phyloP scores from a whole-genome alignment of 2,113 vertebrate genomes.

The Dissostichus mawsoni region DNA sequence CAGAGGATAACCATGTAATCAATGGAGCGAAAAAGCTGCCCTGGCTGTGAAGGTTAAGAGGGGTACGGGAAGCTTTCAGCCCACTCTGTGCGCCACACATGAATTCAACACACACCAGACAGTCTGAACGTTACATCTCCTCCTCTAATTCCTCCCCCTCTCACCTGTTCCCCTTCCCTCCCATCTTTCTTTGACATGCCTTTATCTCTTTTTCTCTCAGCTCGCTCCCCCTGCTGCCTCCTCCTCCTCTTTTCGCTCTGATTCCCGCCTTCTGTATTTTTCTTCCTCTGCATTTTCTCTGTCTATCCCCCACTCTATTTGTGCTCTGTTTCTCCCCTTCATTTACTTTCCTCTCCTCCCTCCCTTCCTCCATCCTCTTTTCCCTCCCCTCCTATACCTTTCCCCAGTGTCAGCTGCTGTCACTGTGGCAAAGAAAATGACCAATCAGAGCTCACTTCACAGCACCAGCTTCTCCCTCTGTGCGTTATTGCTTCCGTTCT shows the following conservation, averaged over 20 bases:
- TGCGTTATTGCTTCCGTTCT: constrained; percentile 49
- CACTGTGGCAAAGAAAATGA: constrained; percentile 78
- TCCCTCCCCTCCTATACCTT: constrained; percentile 63
- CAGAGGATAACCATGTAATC: constrained; percentile 82
- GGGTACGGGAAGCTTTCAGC: constrained; percentile 66
- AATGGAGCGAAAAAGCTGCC: constrained; percentile 75
- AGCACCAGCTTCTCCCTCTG: constrained; percentile 56
- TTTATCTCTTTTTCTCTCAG: constrained; percentile 63
- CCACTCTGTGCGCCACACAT: constrained; percentile 57
- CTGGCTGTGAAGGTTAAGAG: constrained; percentile 82
- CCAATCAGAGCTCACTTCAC: constrained; percentile 75
- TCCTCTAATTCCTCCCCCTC: constrained; percentile 48
- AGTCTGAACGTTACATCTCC: constrained; percentile 50
- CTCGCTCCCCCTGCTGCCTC: constrained; percentile 49
- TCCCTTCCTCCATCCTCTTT: constrained; percentile 38
- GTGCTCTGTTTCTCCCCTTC: constrained; percentile 44
- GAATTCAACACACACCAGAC: constrained; percentile 59
- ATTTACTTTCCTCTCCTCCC: constrained; percentile 53
- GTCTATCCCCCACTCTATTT: constrained; percentile 54
- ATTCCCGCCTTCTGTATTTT: constrained; percentile 36
- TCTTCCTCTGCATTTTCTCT: constrained; percentile 52
- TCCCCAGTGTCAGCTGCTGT: constrained; percentile 77
- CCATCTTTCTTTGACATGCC: constrained; percentile 59
- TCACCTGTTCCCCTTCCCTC: constrained; percentile 62
- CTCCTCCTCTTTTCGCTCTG: constrained; percentile 59